Evolutionary conservation across 2,113 vertebrate species (phyloP), one percentile per base, ranked within the genome.

Genomic region (Deroptyus accipitrinus): DNA sequence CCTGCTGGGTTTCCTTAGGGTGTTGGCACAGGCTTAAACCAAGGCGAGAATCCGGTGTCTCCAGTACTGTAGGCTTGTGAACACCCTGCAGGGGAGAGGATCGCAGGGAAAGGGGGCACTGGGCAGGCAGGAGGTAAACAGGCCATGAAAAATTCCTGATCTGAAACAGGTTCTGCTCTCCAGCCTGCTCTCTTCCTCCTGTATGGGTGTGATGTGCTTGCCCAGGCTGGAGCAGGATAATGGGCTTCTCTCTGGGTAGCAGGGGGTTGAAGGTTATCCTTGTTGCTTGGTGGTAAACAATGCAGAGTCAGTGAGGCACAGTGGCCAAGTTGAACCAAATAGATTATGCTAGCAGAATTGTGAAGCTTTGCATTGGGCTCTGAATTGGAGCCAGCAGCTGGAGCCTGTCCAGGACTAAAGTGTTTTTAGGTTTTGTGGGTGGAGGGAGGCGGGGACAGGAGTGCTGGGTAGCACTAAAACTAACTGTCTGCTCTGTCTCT

Each of bases 361-460:
- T 41, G 83, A 96, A 96, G 98, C 98, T 98, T 96, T 97, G 96
- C 88, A 90, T 88, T 64, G 95, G 97, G 97, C 98, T 98, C 98
- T 99, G 98, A 99, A 98, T 98, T 91, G 97, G 97, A 97, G 97
- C 98, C 97, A 98, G 98, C 97, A 97, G 97, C 97, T 99, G 99
- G 99, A 98, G 95, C 87, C 94, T 41, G 92, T 98, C 99, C 99
- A 99, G 98, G 94, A 97, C 95, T 96, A 97, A 97, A 97, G 98
- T 97, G 97, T 97, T 97, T 97, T 96, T 92, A 96, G 97, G 96
- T 96, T 97, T 97, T 95, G 95, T 96, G 96, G 97, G 98, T 98
- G 97, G 98, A 97, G 92, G 97, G 98, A 97, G 98, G 94, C 84
- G 97, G 98, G 98, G 98, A 98, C 89, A 93, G 96, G 92, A 95